Evolutionary conservation across 1,140 invertebrate genomes (phyloP), one percentile per base, ranked within the genome.

Genomic region (Leptonema lineaticorne): DNA sequence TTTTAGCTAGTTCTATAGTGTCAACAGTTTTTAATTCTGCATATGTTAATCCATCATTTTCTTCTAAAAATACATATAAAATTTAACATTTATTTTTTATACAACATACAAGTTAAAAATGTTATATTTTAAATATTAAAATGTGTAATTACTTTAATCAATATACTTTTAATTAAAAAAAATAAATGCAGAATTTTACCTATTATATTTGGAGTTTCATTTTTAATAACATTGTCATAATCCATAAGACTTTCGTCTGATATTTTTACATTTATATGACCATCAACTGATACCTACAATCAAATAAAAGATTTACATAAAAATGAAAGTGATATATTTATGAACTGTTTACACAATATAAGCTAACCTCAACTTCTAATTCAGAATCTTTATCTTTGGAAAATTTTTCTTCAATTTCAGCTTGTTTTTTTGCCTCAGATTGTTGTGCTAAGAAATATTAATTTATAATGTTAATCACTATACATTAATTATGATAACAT

Each of bases 21-120:
- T 76, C 72, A 2, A 77, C 74, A 2, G 76, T 74, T n/a, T 76
- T 50, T 18, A 76, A 57, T 45, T 80, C 79, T 7, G 75, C 73
- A 29, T 75, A 75, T 0, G 74, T 74, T n/a, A 70, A 63, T 48
- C 77, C 77, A 0, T 67, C 16, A 27, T 80, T 78, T 29, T 77
- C 78, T n/a, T 78, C 80, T 79, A 70, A 20, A 76, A 75, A 46
- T 30, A 71, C 9, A 57, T 46, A 41, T 45, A 29, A 53, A 4
- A 41, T 2, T 41, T n/a, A n/a, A n/a, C n/a, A n/a, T n/a, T n/a
- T n/a, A n/a, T n/a, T n/a, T n/a, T n/a, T n/a, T n/a, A n/a, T n/a
- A n/a, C n/a, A n/a, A n/a, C n/a, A n/a, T n/a, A n/a, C n/a, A n/a
- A n/a, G n/a, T n/a, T n/a, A n/a, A n/a, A n/a, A n/a, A n/a, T n/a